phyloP scores from a whole-genome alignment of 1,140 invertebrate genomes.

The Venturia canescens region DNA sequence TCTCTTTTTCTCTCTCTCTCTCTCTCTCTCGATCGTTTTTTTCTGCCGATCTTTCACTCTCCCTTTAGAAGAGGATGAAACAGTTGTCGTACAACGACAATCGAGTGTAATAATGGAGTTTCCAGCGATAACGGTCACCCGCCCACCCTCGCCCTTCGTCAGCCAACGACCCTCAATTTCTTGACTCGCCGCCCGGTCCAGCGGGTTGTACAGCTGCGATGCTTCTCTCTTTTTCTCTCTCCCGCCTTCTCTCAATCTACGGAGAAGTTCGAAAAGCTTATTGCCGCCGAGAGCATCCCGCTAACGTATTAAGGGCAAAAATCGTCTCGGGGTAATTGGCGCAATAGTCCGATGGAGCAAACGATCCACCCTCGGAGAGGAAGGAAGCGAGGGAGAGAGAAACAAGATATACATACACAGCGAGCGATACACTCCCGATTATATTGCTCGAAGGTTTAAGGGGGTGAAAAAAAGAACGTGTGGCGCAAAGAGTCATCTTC shows the following conservation, averaged over 20 bases:
- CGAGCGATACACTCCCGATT: not conserved
- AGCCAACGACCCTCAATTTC: not conserved
- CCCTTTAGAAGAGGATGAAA: not conserved
- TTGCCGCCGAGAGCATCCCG: slow-evolving; percentile 7
- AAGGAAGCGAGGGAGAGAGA: not conserved
- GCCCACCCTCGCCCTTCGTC: slow-evolving; percentile 26
- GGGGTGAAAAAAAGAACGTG: not conserved
- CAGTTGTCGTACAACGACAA: slow-evolving; percentile 45
- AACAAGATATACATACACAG: not conserved
- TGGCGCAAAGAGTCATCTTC: slow-evolving; percentile 3
- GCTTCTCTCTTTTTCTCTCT: not conserved
- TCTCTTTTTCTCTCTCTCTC: not conserved
- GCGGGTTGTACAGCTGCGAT: too few species aligned
- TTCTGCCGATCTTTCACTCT: not conserved
- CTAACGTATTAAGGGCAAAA: slow-evolving; percentile 45
- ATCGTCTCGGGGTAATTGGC: slow-evolving; percentile 49
- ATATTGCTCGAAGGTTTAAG: not conserved
- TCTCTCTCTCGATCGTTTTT: too few species aligned
- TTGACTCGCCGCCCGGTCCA: not conserved
- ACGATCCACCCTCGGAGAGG: not conserved
- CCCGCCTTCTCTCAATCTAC: slow-evolving; percentile 1
- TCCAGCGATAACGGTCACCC: slow-evolving; percentile 54
- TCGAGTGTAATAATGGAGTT: slow-evolving; percentile 45
- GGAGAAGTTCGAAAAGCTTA: not conserved
- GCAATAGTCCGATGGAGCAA: slow-evolving; percentile 41